Evolutionary conservation across 2,888 invertebrate genomes (phyloP).

Genomic region (Ceramica pisi): DNA sequence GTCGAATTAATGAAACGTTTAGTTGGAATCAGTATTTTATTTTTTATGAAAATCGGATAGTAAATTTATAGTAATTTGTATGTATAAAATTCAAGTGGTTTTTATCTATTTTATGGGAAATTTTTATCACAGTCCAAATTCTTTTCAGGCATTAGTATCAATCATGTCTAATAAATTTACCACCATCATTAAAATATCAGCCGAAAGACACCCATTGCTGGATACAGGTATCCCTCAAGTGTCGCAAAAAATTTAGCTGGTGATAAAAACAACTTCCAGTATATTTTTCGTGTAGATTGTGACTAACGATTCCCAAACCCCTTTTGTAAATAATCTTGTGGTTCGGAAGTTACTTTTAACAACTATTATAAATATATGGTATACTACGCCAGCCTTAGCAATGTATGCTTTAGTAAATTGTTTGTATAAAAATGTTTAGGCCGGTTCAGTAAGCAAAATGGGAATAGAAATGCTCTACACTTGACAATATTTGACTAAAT

Average conservation of each 20-base stretch:
- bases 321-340: constrained; percentile 7
- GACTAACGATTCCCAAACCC: constrained; percentile 36
- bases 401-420: background rate
- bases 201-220: too few species aligned
- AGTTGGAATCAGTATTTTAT: background rate
- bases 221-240: too few species aligned
- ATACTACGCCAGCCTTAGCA: background rate
- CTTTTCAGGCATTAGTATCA: background rate
- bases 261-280: background rate
- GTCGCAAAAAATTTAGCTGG: background rate
- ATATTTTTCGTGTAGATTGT: constrained; percentile 8
- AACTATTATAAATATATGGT: background rate
- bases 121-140: background rate
- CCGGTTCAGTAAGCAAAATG: background rate
- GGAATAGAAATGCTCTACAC: background rate
- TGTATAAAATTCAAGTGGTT: background rate
- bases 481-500: background rate
- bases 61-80: background rate
- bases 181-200: too few species aligned
- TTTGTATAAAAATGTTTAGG: constrained; percentile 3
- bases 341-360: background rate
- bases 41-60: background rate
- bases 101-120: background rate
- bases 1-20: constrained; percentile 10
- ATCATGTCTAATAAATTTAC: too few species aligned